Evolutionary conservation across 2,113 vertebrate species (phyloP).

Genomic region (Clinocottus analis): DNA sequence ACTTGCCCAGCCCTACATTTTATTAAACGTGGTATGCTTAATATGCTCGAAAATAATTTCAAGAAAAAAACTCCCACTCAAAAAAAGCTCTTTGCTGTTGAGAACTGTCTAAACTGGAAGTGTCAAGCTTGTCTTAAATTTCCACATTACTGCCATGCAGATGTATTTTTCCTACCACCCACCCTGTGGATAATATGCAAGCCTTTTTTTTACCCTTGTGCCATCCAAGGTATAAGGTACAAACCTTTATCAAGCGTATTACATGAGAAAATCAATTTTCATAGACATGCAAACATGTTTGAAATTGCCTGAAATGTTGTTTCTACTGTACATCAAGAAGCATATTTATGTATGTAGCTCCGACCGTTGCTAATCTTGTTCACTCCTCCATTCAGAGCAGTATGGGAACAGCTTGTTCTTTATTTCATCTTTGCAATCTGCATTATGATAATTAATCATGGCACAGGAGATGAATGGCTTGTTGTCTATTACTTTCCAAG

Average conservation of each 20-base stretch:
- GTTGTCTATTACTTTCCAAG: conserved; percentile 59
- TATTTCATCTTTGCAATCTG: conserved; percentile 63
- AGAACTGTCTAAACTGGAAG: conserved; percentile 60
- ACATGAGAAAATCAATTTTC: conserved; percentile 28
- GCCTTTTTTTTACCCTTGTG: conserved; percentile 35
- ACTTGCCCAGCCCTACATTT: too few species aligned
- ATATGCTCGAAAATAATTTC: conserved; percentile 33
- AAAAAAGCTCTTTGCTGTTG: conserved; percentile 18
- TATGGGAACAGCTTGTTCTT: conserved; percentile 42
- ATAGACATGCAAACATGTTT: conserved; percentile 26
- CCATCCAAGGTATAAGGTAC: conserved; percentile 54
- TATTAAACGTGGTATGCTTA: too few species aligned
- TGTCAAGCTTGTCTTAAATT: conserved; percentile 60
- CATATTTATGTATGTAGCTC: not conserved
- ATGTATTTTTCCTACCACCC: conserved; percentile 71
- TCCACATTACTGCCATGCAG: conserved; percentile 66
- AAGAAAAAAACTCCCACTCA: conserved; percentile 58
- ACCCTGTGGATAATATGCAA: conserved; percentile 62
- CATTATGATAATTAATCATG: conserved; percentile 69
- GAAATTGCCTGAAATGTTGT: not conserved
- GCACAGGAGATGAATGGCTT: conserved; percentile 61
- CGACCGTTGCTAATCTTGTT: conserved; percentile 5
- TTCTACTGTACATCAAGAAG: conserved; percentile 11
- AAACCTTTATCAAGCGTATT: conserved; percentile 39
- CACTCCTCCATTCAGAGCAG: not conserved